Base-by-base conservation (phyloP, 2,888 invertebrate species). In the Agapetus fuscipes region DNA sequence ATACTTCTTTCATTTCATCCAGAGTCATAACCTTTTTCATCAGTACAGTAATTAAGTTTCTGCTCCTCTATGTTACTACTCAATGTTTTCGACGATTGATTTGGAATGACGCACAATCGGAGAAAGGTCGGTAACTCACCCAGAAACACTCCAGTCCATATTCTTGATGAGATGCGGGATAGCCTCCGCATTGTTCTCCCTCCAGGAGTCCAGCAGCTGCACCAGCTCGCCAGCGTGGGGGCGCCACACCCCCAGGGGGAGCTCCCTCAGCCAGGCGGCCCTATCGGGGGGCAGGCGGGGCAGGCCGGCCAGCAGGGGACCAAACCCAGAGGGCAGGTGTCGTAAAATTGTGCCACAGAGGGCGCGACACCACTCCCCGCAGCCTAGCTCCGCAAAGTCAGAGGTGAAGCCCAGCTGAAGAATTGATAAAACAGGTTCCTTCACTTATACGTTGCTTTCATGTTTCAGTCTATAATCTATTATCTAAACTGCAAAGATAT, bases 141-240 rank as follows among this genome's bases (percentile, higher is more conserved):
- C n/a, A n/a, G n/a, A n/a, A n/a, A n/a, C n/a, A 5, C 61, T 61
- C 41, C 56, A 68, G 40, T 66, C 60, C 15, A 67, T 39, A 14
- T 48, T 49, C 33, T 60, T 51, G 40, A 70, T 40, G 36, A 70
- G 48, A 20, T 53, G 52, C 29, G 54, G 58, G 46, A 67, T 39
- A 20, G 65, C 46, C 2, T 48, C 52, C 10, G 56, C 53, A 33
- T 64, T 61, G 3, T 58, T 56, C 2, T 48, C 50, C 33, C 54
- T 50, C 64, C 66, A 68, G 51, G 62, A 57, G 10, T 57, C 52
- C 37, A 67, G 45, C 17, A 65, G 51, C 0, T 52, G 50, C 2
- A 50, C 45, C 15, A 57, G 39, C 35, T 68, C 65, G 1, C 44
- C 48, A 3, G 51, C 30, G 4, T 33, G 42, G 4, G 68, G 66